These are phyloP conservation scores for Drosophila phalerata DNA, from an alignment of 2,888 invertebrate genomes.

Conservation along the genomic window DNA sequence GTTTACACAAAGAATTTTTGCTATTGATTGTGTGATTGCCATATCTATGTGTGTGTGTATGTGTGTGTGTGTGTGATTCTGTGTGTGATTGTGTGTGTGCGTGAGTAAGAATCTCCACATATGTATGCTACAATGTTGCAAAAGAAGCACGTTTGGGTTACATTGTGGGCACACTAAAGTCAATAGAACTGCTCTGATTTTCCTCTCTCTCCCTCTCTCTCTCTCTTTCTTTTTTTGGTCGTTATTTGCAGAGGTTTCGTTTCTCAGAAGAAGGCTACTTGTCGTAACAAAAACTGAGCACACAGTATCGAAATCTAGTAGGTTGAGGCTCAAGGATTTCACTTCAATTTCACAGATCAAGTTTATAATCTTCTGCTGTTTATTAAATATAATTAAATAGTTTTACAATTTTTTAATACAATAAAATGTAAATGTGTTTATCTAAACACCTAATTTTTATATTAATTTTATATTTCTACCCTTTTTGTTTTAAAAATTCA, in stretches of 20 bases:
- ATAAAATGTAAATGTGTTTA: too few relatives aligned
- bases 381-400: too few relatives aligned
- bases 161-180: constrained; percentile 67
- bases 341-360: neutral
- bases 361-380: too few relatives aligned
- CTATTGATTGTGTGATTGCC: constrained; percentile 69
- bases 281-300: constrained; percentile 1
- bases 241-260: constrained; percentile 47
- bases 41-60: constrained; percentile 39
- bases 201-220: neutral
- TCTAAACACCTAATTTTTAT: too few relatives aligned
- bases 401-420: too few relatives aligned
- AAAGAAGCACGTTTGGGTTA: constrained; percentile 42
- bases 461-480: too few relatives aligned
- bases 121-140: constrained; percentile 41
- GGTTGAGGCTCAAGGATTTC: neutral
- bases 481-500: too few relatives aligned
- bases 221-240: neutral
- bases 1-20: constrained; percentile 72
- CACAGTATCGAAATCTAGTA: neutral
- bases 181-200: constrained; percentile 54
- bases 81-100: neutral
- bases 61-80: constrained; percentile 9
- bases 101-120: constrained; percentile 28
- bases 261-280: constrained; percentile 38